phyloP scores from a whole-genome alignment of 2,888 invertebrate genomes.

The Caenorhabditis becei region DNA sequence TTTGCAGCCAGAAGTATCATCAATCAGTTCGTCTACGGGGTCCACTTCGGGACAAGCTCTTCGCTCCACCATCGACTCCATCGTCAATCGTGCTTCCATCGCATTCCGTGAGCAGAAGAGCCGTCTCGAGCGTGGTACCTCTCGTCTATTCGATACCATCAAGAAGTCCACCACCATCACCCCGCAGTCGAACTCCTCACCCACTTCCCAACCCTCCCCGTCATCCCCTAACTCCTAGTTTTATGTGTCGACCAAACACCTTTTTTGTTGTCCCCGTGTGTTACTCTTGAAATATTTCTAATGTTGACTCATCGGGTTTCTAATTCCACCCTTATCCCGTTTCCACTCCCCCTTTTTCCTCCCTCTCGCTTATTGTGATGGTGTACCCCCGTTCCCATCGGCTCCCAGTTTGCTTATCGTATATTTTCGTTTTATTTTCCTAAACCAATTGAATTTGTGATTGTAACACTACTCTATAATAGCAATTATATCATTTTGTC shows the following conservation, averaged over 20 bases:
- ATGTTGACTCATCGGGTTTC: constrained; percentile 20
- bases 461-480: not conserved
- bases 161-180: constrained; percentile 21
- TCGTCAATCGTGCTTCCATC: constrained; percentile 39
- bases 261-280: not conserved
- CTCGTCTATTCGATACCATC: constrained; percentile 46
- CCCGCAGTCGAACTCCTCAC: not conserved
- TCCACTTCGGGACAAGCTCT: constrained; percentile 18
- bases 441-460: constrained; percentile 16
- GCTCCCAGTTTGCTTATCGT: not conserved
- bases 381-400: not conserved
- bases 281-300: constrained; percentile 8
- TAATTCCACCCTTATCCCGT: not conserved
- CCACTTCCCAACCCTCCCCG: constrained; percentile 11
- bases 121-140: constrained; percentile 38
- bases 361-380: constrained; percentile 25
- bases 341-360: constrained; percentile 13
- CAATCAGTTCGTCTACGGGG: constrained; percentile 15
- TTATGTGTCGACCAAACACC: constrained; percentile 14
- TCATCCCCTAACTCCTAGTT: constrained; percentile 27
- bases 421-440: constrained; percentile 4
- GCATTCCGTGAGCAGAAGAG: constrained; percentile 51
- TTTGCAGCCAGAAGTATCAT: constrained; percentile 50
- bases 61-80: constrained; percentile 41
- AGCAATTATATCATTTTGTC: constrained; percentile 10